Evolutionary conservation across 2,888 invertebrate species (phyloP).

Genomic region (Ametastegia equiseti): DNA sequence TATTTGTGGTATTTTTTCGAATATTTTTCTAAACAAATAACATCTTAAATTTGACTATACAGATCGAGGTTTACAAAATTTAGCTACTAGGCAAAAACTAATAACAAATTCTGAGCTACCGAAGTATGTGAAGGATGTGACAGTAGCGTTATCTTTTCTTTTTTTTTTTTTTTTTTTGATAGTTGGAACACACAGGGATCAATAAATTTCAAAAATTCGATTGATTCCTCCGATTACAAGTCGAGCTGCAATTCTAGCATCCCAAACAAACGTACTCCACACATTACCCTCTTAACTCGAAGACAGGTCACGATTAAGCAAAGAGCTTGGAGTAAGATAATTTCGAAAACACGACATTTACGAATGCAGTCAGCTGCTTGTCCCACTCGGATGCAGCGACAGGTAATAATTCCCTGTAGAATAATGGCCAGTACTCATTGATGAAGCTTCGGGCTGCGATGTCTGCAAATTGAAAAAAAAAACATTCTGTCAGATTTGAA

Average conservation of each 20-base stretch:
- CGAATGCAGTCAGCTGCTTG: constrained; percentile 76
- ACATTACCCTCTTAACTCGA: background rate
- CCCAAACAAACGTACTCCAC: background rate
- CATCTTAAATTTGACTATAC: background rate
- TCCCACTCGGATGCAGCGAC: constrained; percentile 79
- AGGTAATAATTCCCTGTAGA: constrained; percentile 80
- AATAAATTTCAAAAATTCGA: background rate
- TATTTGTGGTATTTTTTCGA: background rate
- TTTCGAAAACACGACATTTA: constrained; percentile 78
- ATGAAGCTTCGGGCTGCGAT: constrained; percentile 78
- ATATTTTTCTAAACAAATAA: background rate
- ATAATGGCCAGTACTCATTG: constrained; percentile 81
- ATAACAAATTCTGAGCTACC: background rate
- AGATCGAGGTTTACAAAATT: background rate
- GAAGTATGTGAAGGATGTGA: background rate
- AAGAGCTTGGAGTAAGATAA: constrained; percentile 68
- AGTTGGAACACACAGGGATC: background rate
- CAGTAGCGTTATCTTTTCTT: background rate
- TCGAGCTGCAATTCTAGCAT: background rate
- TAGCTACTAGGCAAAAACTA: background rate
- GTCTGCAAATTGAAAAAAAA: constrained; percentile 75
- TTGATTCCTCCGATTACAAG: background rate
- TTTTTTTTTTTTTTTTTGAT: background rate
- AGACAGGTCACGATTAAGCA: constrained; percentile 57
- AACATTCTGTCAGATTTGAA: background rate